Conservation (phyloP, 2,888 invertebrate species). For the Apotomis turbidana region DNA sequence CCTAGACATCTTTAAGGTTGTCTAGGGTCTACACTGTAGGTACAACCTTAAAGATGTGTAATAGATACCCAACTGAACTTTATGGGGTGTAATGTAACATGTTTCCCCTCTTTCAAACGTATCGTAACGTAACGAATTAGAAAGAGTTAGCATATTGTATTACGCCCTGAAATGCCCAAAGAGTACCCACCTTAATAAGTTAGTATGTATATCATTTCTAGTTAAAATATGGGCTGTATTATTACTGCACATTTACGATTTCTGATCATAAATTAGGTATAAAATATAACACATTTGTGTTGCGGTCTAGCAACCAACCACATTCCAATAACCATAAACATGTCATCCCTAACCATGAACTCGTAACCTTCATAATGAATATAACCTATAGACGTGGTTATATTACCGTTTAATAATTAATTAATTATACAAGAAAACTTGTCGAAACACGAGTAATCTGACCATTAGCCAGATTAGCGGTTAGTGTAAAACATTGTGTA, state of each 20-base stretch:
- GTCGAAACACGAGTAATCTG: conserved; percentile 6
- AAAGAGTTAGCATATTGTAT: too few relatives aligned
- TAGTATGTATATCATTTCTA: too few relatives aligned
- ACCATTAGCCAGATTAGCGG: conserved; percentile 12
- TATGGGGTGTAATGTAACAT: too few relatives aligned
- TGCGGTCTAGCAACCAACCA: not conserved
- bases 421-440: conserved; percentile 18
- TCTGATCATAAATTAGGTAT: not conserved
- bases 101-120: too few relatives aligned
- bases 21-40: too few relatives aligned
- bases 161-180: too few relatives aligned
- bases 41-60: too few relatives aligned
- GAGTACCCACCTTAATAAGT: too few relatives aligned
- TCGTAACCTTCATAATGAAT: conserved; percentile 22
- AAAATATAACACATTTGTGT: not conserved
- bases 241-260: not conserved
- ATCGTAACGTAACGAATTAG: too few relatives aligned
- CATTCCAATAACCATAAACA: not conserved
- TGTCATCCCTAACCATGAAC: conserved; percentile 16
- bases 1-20: too few relatives aligned
- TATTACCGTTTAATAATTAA: conserved; percentile 5
- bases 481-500: conserved; percentile 18
- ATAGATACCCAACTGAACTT: too few relatives aligned
- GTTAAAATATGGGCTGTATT: too few relatives aligned
- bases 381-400: not conserved